Percentiles rank a stretch among this genome's conserved stretches.
Evolutionary conservation across 2,888 invertebrate species (phyloP).

Genomic region (Idaea dimidiata): DNA sequence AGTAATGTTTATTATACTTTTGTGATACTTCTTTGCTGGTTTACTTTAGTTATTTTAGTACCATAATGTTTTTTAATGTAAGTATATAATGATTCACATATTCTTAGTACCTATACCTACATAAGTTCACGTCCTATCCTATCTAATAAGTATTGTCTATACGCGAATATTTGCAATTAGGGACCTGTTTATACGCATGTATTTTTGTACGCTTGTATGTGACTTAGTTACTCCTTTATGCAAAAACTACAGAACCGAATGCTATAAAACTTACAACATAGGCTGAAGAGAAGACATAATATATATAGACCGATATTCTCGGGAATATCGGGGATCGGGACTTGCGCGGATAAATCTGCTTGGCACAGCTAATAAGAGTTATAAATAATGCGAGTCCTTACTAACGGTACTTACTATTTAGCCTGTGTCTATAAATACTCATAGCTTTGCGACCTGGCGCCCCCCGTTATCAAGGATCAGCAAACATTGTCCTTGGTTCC

Average conservation of each 20-base stretch:
- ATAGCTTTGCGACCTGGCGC: background rate
- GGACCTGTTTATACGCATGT: no score
- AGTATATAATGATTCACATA: background rate
- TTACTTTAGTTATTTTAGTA: background rate
- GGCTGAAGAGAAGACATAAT: no score
- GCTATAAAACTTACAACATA: no score
- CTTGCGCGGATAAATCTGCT: no score
- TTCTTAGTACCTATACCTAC: background rate
- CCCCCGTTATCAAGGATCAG: background rate
- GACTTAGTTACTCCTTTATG: no score
- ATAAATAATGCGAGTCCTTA: background rate
- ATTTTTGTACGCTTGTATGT: no score
- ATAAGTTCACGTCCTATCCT: background rate
- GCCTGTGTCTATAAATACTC: background rate
- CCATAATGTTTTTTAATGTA: background rate
- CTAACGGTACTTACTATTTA: background rate
- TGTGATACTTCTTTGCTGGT: background rate
- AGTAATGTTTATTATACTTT: background rate
- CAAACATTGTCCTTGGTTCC: slow-evolving; percentile 20
- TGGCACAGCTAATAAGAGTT: background rate
- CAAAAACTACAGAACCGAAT: no score
- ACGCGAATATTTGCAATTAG: no score
- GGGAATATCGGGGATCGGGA: no score
- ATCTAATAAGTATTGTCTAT: no score
- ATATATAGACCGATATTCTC: no score